Evolutionary conservation across 2,113 vertebrate genomes (phyloP).

Genomic region (Bufo gargarizans): DNA sequence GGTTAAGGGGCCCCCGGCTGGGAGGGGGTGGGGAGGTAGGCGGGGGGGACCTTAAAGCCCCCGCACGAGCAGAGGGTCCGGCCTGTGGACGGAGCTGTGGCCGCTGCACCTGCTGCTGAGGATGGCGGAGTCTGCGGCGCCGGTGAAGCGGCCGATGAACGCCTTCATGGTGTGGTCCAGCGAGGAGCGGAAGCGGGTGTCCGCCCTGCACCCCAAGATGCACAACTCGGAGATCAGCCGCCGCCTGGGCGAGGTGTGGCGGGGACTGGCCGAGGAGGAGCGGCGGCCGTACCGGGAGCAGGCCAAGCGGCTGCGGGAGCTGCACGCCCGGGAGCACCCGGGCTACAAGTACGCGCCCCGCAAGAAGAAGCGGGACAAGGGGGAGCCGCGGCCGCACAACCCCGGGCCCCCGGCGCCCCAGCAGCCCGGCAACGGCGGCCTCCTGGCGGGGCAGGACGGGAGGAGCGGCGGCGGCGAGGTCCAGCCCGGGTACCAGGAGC

Average conservation of each 20-base stretch:
- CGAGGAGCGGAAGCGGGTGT: constrained; percentile 84
- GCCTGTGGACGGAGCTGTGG: no score
- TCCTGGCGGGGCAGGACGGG: constrained; percentile 69
- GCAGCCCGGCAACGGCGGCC: background rate
- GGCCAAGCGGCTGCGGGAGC: constrained; percentile 91
- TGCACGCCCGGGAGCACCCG: constrained; percentile 98
- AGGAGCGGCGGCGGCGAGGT: no score
- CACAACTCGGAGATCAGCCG: constrained; percentile 91
- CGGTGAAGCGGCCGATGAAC: constrained; percentile 89
- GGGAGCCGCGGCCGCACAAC: constrained; percentile 69
- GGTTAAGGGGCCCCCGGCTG: no score
- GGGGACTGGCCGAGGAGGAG: constrained; percentile 94
- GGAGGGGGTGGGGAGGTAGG: no score
- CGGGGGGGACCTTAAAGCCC: no score
- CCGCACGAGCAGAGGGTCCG: no score
- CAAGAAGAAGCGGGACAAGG: constrained; percentile 94
- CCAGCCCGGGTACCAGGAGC: no score
- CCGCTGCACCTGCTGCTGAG: no score
- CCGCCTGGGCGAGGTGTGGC: constrained; percentile 87
- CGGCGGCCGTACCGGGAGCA: constrained; percentile 97
- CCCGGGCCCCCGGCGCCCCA: constrained; percentile 83
- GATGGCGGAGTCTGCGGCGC: background rate
- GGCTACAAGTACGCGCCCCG: constrained; percentile 98
- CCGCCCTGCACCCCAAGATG: constrained; percentile 86
- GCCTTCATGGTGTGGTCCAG: constrained; percentile 91